Conservation (phyloP, 2,888 invertebrate genomes). For the Melolontha melolontha region DNA sequence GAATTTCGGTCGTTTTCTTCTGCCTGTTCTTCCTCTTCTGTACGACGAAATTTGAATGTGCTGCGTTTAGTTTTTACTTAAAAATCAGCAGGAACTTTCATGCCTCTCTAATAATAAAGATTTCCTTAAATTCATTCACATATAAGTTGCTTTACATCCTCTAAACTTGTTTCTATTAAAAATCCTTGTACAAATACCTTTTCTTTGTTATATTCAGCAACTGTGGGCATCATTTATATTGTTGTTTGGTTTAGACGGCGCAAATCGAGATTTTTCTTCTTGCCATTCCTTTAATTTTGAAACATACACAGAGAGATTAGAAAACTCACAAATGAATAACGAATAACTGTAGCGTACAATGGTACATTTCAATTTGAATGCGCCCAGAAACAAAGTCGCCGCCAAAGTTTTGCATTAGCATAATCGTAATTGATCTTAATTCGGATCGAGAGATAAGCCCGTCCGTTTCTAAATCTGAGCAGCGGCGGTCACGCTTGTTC, state of each 20-base stretch:
- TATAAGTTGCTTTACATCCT: no score
- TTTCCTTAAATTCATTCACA: no score
- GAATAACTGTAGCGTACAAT: conserved; percentile 14
- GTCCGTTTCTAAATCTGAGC: conserved; percentile 32
- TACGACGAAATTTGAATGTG: no score
- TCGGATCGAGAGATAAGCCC: conserved; percentile 35
- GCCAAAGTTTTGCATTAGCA: conserved; percentile 39
- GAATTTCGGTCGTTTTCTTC: no score
- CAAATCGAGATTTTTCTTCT: not conserved
- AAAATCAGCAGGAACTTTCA: no score
- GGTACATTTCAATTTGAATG: conserved; percentile 35
- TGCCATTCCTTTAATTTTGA: not conserved
- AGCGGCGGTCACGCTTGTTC: conserved; percentile 30
- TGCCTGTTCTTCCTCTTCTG: no score
- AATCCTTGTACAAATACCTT: no score
- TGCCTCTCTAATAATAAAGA: no score
- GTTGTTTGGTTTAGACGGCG: not conserved
- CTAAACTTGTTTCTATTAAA: no score
- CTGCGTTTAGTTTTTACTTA: no score
- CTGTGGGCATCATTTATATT: no score
- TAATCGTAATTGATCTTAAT: conserved; percentile 39
- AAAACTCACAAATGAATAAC: not conserved
- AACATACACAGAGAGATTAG: not conserved
- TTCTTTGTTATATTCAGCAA: no score
- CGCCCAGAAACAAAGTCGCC: conserved; percentile 32